These are phyloP conservation scores for Calosoma granatense DNA, from an alignment of 1,140 invertebrate species.

Conservation along the genomic window DNA sequence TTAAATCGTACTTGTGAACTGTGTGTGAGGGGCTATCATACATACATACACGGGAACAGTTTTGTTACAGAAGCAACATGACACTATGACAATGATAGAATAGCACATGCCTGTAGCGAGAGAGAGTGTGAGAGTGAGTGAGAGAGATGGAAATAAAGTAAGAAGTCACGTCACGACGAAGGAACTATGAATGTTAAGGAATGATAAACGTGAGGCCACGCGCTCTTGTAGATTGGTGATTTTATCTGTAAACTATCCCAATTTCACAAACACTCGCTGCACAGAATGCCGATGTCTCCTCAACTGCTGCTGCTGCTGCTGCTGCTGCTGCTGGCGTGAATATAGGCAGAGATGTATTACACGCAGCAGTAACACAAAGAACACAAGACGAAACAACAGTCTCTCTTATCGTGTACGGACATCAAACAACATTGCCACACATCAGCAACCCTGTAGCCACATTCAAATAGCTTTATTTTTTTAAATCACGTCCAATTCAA, in stretches of 20 bases:
- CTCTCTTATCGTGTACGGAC: neutral
- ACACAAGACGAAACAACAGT: neutral
- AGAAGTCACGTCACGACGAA: no score
- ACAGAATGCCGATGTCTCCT: neutral
- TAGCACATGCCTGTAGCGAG: no score
- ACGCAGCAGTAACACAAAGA: neutral
- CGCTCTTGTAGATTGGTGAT: constrained; percentile 13
- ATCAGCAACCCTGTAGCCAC: neutral
- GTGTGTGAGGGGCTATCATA: no score
- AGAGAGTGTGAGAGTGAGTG: no score
- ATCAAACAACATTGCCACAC: neutral
- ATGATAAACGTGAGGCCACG: constrained; percentile 10
- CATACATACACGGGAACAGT: no score
- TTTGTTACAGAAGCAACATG: no score
- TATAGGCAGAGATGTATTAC: neutral
- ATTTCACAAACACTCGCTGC: constrained; percentile 2
- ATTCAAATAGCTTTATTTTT: constrained; percentile 9
- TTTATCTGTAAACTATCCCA: constrained; percentile 13
- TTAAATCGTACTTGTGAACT: no score
- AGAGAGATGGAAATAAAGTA: no score
- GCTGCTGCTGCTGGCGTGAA: neutral
- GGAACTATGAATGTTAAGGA: constrained; percentile 4
- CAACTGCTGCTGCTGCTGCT: neutral
- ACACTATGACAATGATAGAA: no score
- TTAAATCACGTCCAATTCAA: neutral